Base-by-base conservation (phyloP, 1,140 invertebrate species). In the Procambarus virginalis region DNA sequence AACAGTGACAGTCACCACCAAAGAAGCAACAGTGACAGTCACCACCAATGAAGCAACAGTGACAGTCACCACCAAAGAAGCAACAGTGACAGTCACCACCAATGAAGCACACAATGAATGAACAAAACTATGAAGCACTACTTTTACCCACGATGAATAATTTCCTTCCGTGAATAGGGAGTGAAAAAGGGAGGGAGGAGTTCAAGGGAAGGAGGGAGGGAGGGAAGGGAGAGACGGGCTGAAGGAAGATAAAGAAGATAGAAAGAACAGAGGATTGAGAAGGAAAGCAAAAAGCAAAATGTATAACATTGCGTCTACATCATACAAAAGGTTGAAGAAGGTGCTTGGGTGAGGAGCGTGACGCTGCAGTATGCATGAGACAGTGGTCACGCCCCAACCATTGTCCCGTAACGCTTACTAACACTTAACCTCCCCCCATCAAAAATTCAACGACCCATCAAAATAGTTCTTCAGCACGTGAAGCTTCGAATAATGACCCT, bases 361-460 rank as follows among this genome's bases (percentile, higher is more conserved):
- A 5, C 10, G n/a, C 5, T 73, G 68, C 22, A 73, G 68, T 73
- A 73, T 73, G n/a, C 68, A 73, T 73, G 68, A 73, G 68, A 4
- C 68, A 20, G 6, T 73, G 68, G 34, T 73, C n/a, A 73, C 4
- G 68, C 12, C 12, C 6, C 12, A 14, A n/a, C 5, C 10, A 73
- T 34, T 34, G n/a, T 73, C 68, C 4, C 34, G 68, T 73, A 73
- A 73, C 68, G 68, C 68, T n/a, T 5, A 10, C 68, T 34, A 73
- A 73, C 68, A 34, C 68, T 73, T 73, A 34, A 73, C 68, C 4
- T 73, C 68, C n/a, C 20, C n/a, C n/a, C 68, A 73, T 73, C 68
- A 73, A 73, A 73, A 73, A 73, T 73, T 73, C 68, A 73, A 73
- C 2, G 10, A 20, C 6, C n/a, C n/a, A 22, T 73, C 68, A 73